Base-by-base conservation (phyloP, 2,113 vertebrate genomes). In the Narcine bancroftii region DNA sequence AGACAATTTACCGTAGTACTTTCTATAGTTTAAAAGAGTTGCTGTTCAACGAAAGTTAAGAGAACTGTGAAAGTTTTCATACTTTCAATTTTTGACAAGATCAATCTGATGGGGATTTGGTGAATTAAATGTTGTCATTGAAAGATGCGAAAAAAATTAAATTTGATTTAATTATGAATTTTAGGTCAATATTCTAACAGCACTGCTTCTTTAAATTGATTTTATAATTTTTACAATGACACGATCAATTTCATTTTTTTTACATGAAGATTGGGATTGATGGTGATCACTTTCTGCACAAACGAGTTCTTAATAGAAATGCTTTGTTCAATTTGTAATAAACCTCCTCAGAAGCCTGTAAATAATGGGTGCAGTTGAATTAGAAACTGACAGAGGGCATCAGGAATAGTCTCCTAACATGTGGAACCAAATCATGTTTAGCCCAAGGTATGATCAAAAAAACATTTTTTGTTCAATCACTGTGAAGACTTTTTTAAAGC, bases 261-360 rank as follows among this genome's bases (percentile, higher is more conserved):
- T 47, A 66, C 42, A 19, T 69, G 39, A 24, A 45, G 63, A 71
- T 39, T 71, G 63, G 45, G 89, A 91, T 11, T 47, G 42, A 47
- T 71, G 17, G 63, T 71, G 89, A 91, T 91, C 89, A 91, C 89
- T 91, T 91, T 47, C 65, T 71, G 39, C 65, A 69, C 89, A 91
- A 91, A 69, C 71, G 39, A 91, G 21, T 71, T 91, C 66, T 91
- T 42, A 69, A 69, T 33, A 71, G 65, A 91, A 69, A 69, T 91
- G 69, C 71, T 89, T 89, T 66, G 89, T 91, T 71, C 24, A 9
- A 71, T 47, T 15, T 66, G 39, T 45, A 66, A 89, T 45, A 91
- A 91, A 71, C 19, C 24, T 69, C 65, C 63, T 69, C 36, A 45
- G 47, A 33, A 29, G 66, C 10, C 42, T 91, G 42, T 6, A 47